Conservation (phyloP, 2,888 invertebrate species). For the Eristalis intricaria region DNA sequence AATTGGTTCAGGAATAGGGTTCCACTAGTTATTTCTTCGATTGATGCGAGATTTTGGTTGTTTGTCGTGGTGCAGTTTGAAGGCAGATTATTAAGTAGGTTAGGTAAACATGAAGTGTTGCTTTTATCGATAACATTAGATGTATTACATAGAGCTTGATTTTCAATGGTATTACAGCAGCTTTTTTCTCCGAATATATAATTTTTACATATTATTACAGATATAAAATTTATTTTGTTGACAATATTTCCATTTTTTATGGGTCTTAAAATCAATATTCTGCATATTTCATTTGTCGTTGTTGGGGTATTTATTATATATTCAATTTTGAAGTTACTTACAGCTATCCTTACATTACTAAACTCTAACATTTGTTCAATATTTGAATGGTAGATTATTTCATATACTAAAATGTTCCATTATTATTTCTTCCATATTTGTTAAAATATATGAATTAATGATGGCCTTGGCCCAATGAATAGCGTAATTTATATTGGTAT, state of each 20-base stretch:
- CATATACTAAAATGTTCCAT: too few species aligned
- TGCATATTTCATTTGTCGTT: not conserved
- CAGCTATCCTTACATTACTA: too few species aligned
- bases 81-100: too few species aligned
- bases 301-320: too few species aligned
- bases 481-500: too few species aligned
- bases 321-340: too few species aligned
- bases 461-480: too few species aligned
- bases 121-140: slow-evolving; percentile 31
- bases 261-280: too few species aligned
- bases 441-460: too few species aligned
- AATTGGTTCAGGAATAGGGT: slow-evolving; percentile 34
- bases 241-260: slow-evolving; percentile 44
- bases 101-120: slow-evolving; percentile 30
- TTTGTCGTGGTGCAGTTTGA: slow-evolving; percentile 8
- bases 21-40: slow-evolving; percentile 34
- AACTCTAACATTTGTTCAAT: too few species aligned
- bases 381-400: too few species aligned
- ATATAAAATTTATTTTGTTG: slow-evolving; percentile 33
- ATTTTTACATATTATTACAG: slow-evolving; percentile 27
- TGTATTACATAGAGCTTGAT: slow-evolving; percentile 33
- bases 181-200: slow-evolving; percentile 35
- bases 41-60: slow-evolving; percentile 14
- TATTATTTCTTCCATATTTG: too few species aligned
- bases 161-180: slow-evolving; percentile 40